Evolutionary conservation across 2,797 vertebrate genomes (phyloP).

Genomic region (Morus bassanus): DNA sequence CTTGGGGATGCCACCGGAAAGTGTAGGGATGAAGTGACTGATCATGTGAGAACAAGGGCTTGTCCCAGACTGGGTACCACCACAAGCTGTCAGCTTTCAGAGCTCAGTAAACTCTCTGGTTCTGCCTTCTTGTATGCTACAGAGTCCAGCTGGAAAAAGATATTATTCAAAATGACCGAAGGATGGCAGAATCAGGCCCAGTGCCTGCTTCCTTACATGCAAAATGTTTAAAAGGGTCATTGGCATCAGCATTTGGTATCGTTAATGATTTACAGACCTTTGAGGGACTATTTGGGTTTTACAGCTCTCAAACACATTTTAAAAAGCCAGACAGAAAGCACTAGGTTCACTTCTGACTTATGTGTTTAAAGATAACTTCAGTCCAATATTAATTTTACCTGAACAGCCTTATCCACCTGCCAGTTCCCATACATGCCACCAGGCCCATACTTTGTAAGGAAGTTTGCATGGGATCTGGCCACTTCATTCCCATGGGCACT

Average conservation of each 20-base stretch:
- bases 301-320: background rate
- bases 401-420: background rate
- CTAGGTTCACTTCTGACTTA: background rate
- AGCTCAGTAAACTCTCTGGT: background rate
- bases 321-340: background rate
- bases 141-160: background rate
- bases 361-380: background rate
- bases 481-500: background rate
- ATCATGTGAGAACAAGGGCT: background rate
- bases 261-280: background rate
- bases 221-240: background rate
- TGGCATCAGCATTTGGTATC: fast-evolving
- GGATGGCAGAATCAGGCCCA: background rate
- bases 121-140: background rate
- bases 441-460: background rate
- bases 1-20: background rate
- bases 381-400: background rate
- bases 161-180: background rate
- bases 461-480: background rate
- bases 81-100: background rate
- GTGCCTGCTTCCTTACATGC: background rate
- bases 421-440: background rate
- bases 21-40: background rate
- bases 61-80: fast-evolving
- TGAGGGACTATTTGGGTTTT: background rate